Conservation (phyloP, 1,140 invertebrate genomes). For the Drosophila auraria region DNA sequence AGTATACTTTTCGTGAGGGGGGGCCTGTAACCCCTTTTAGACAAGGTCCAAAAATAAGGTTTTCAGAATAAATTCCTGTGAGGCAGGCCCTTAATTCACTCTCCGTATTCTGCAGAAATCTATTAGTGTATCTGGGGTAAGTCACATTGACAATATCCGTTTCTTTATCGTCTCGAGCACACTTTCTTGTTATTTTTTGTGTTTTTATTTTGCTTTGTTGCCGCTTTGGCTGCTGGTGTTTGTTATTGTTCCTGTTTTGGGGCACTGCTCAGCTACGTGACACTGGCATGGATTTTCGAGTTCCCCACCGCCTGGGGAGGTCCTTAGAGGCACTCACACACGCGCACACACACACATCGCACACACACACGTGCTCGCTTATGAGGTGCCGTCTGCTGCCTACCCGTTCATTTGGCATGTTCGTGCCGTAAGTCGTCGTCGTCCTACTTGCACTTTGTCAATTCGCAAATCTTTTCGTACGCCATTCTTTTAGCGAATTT, state of each 20-base stretch:
- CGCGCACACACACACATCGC: constrained; percentile 3
- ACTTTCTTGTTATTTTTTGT: constrained; percentile 44
- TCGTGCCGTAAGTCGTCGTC: constrained; percentile 40
- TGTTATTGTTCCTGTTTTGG: constrained; percentile 54
- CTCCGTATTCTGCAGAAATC: constrained; percentile 6
- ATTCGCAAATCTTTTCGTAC: constrained; percentile 82
- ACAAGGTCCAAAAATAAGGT: not conserved
- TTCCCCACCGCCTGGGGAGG: constrained; percentile 69
- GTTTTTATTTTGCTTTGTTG: constrained; percentile 21
- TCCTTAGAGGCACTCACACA: constrained; percentile 57
- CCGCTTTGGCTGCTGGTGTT: constrained; percentile 39
- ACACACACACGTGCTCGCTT: constrained; percentile 26
- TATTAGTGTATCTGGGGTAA: constrained; percentile 53
- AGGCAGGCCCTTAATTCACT: constrained; percentile 15
- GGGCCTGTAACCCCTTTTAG: not conserved
- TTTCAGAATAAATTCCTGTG: not conserved
- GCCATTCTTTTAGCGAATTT: constrained; percentile 52
- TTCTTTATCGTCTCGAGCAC: constrained; percentile 50
- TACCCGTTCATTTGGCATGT: constrained; percentile 44
- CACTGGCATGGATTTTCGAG: constrained; percentile 84
- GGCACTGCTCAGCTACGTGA: constrained; percentile 73
- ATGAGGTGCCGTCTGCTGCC: constrained; percentile 43
- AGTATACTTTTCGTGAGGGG: no score
- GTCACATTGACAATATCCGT: constrained; percentile 42
- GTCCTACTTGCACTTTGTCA: constrained; percentile 76